Base-by-base conservation (phyloP, 2,888 invertebrate genomes). In the Leptinotarsa haldemani region DNA sequence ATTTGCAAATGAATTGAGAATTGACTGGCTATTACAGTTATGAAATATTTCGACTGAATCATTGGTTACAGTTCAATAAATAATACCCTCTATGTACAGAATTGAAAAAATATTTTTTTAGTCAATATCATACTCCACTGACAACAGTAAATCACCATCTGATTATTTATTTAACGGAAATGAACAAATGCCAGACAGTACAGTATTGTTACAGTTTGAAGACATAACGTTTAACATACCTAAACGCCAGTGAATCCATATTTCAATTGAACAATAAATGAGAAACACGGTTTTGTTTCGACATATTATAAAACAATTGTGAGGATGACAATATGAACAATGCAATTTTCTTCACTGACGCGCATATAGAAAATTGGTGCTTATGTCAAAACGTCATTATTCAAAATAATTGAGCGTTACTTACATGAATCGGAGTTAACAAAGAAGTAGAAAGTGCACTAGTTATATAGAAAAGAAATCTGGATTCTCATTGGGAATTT, bases 351-450 rank as follows among this genome's bases (percentile, higher is more conserved):
- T 15, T 20, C 56, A 56, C 22, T 15, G 61, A 40, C 61, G 40
- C 61, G 61, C 30, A 9, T 25, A 40, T 40, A 25, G 30, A 61
- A 61, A 61, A 61, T 20, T 30, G 9, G 3, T 16, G 16, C 40
- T n/a, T 56, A 61, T 61, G 25, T n/a, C 61, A 61, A 61, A 61
- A 61, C 30, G 40, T 61, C 61, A 61, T 61, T 61, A 16, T 61
- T 61, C 61, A 5, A 7, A 40, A 61, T 30, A 30, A 61, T n/a
- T 18, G n/a, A 61, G n/a, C 61, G 61, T 61, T 61, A n/a, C 25
- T 40, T 61, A 61, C 25, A 25, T 25, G 13, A 30, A 30, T 61
- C 4, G 4, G 20, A 56, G 15, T n/a, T n/a, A 61, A 61, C 61
- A 61, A 61, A 61, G 40, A 9, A 61, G 9, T 30, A 61, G 61